Base-by-base conservation (phyloP, 2,888 invertebrate genomes). In the Monoplex corrugatus region DNA sequence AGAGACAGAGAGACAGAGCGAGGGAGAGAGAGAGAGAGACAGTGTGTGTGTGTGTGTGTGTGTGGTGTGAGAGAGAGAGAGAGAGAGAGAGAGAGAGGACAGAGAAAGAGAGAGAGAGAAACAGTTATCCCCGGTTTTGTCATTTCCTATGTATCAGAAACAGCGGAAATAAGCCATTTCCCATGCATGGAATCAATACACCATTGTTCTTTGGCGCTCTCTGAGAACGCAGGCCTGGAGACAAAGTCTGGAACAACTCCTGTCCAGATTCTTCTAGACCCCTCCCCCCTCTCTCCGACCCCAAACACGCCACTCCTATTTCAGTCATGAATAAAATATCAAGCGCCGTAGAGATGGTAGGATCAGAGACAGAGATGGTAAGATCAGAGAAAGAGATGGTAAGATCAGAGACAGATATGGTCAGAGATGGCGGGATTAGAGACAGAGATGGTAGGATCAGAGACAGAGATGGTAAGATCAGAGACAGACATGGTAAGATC, bases 111-210 rank as follows among this genome's bases (percentile, higher is more conserved):
- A 13, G 19, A 10, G 50, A 50, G 50, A 19, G 50, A 10, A 50
- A 19, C 50, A 50, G 50, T 50, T 50, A 50, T 8, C 28, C 68
- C 23, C 68, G n/a, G n/a, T n/a, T n/a, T n/a, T n/a, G n/a, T n/a
- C n/a, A n/a, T n/a, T n/a, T n/a, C n/a, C n/a, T n/a, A n/a, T n/a
- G n/a, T n/a, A n/a, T n/a, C n/a, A n/a, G n/a, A n/a, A n/a, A n/a
- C n/a, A n/a, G n/a, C n/a, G n/a, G n/a, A n/a, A 68, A 68, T 68
- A n/a, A 68, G 68, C 23, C 68, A 68, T 68, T 68, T 68, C 68
- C 68, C 23, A 28, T 68, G 68, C 68, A 68, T 68, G 68, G 28
- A 68, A 68, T 68, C 68, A 68, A 68, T 68, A 68, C 23, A n/a
- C 68, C 23, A 68, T 68, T n/a, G 10, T 50, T 68, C n/a, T n/a